Conservation (phyloP, 2,797 vertebrate species). For the Acridotheres tristis region DNA sequence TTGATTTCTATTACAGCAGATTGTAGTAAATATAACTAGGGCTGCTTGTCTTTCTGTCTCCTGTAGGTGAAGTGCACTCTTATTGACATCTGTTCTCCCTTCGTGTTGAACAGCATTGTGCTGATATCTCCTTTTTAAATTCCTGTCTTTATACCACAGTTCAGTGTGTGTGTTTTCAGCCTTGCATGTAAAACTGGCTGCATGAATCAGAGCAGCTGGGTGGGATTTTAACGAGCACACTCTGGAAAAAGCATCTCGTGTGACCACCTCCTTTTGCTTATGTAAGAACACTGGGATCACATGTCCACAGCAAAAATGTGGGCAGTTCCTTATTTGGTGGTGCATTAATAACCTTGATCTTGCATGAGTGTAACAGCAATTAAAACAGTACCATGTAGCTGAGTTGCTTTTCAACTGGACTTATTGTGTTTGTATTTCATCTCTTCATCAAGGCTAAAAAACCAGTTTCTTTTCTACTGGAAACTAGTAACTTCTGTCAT, state of each 20-base stretch:
- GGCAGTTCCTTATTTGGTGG: constrained; percentile 51
- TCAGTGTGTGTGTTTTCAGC: not conserved
- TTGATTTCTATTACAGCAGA: not conserved
- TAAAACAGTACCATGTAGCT: not conserved
- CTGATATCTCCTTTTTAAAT: not conserved
- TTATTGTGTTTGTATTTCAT: not conserved
- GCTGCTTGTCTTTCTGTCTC: not conserved
- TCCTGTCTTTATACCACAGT: not conserved
- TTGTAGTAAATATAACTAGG: not conserved
- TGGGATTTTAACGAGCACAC: constrained; percentile 14
- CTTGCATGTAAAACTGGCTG: not conserved
- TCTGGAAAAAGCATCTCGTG: constrained; percentile 51
- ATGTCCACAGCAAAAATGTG: constrained; percentile 45
- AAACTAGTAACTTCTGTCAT: not conserved
- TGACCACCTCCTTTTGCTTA: constrained; percentile 48
- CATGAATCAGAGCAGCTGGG: constrained; percentile 54
- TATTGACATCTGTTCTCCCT: not conserved
- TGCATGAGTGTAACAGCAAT: not conserved
- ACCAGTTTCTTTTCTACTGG: not conserved
- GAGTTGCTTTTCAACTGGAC: not conserved
- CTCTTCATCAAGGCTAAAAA: not conserved
- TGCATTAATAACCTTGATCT: constrained; percentile 11
- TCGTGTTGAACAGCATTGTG: not conserved
- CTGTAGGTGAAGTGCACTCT: not conserved
- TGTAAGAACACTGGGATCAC: constrained; percentile 42